A percentile compares a stretch with the other conserved stretches of the same genome.
phyloP scores from a whole-genome alignment of 2,113 vertebrate genomes.

The Centropus unirufus region DNA sequence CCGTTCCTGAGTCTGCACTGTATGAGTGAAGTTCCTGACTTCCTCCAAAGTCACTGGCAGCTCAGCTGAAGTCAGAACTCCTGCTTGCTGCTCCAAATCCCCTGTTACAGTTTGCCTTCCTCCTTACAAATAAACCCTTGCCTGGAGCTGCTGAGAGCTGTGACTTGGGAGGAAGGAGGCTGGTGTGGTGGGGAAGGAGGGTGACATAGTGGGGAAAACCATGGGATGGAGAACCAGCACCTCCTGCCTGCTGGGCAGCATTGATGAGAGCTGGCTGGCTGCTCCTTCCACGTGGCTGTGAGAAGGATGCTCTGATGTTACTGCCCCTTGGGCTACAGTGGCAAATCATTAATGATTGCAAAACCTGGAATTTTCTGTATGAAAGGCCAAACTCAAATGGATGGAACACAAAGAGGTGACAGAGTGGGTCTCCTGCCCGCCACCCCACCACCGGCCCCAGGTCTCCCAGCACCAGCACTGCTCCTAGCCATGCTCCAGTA shows the following conservation, averaged over 20 bases:
- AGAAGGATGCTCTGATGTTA: background rate
- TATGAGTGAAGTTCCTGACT: background rate
- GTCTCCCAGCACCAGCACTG: background rate
- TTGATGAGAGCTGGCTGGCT: background rate
- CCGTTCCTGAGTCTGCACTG: rapidly evolving
- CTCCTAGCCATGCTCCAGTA: background rate
- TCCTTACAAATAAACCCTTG: background rate
- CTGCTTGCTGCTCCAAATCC: background rate
- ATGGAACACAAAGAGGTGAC: background rate
- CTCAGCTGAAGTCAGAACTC: background rate
- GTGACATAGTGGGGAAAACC: background rate
- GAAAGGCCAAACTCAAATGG: background rate
- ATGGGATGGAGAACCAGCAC: background rate
- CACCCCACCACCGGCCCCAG: rapidly evolving
- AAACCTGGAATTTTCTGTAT: rapidly evolving
- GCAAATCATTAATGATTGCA: background rate
- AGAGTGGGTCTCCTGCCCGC: rapidly evolving
- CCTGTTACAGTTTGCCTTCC: background rate
- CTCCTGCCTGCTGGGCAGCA: rapidly evolving
- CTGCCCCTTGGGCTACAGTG: background rate
- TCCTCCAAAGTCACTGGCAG: background rate
- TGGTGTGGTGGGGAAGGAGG: background rate
- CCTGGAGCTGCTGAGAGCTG: background rate
- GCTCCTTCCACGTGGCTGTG: background rate
- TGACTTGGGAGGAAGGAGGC: background rate